These are phyloP conservation scores for Thumatha senex DNA, from an alignment of 2,888 invertebrate genomes.

Conservation along the genomic window DNA sequence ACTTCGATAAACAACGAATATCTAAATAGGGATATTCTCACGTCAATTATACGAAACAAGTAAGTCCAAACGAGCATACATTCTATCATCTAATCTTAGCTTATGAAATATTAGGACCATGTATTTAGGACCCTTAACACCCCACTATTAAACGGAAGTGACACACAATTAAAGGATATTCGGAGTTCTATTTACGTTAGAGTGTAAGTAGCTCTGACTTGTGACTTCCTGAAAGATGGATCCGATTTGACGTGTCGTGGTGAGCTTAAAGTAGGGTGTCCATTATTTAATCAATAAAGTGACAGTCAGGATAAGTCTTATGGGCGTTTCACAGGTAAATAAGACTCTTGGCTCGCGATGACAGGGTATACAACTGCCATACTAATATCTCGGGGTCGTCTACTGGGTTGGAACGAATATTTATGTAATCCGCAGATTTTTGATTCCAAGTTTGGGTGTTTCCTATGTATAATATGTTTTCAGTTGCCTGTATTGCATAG, in stretches of 20 bases:
- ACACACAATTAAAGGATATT: conserved; percentile 12
- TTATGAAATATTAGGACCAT: conserved; percentile 23
- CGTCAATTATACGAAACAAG: conserved; percentile 39
- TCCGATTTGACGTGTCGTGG: conserved; percentile 31
- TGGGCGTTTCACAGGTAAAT: no score
- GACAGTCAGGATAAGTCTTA: no score
- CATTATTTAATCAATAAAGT: conserved; percentile 11
- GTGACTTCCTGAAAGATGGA: conserved; percentile 44
- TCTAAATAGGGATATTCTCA: conserved; percentile 39
- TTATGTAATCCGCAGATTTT: no score
- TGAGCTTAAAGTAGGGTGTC: conserved; percentile 32
- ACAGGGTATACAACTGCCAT: no score
- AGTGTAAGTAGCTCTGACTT: no score
- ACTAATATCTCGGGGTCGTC: no score
- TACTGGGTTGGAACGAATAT: no score
- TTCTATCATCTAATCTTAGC: conserved; percentile 34
- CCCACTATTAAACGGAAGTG: conserved; percentile 12
- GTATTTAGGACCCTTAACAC: conserved; percentile 16
- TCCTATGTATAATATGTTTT: no score
- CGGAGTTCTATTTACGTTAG: conserved; percentile 29
- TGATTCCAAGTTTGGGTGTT: no score
- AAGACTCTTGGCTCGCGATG: no score
- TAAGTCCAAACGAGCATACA: conserved; percentile 30
- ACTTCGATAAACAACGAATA: conserved; percentile 22
- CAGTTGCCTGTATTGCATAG: no score